Base-by-base conservation (phyloP, 1,140 invertebrate genomes). In the Pseudomyrmex pallidus region DNA sequence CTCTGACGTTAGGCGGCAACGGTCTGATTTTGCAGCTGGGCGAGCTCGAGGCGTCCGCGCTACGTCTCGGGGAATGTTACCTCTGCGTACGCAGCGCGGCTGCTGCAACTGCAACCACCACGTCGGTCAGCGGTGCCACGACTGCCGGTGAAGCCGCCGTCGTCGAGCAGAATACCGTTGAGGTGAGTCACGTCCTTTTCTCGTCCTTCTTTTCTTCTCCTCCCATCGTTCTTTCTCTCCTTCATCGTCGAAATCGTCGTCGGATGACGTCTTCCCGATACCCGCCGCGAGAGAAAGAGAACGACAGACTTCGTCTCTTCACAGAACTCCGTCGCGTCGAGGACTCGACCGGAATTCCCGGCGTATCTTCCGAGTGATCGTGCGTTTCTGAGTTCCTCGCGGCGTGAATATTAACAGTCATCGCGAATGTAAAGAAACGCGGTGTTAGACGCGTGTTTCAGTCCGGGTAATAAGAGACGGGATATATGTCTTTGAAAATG, bases 31-130 rank as follows among this genome's bases (percentile, higher is more conserved):
- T 95, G 62, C 94, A 94, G 82, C 91, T 95, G 64, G 94, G 94
- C 20, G 94, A 94, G 82, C 90, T 95, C 83, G 94, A 94, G 77
- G 92, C 93, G 82, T 94, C 94, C 74, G 91, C 93, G 46, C 92
- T 95, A 74, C 92, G 94, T 84, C 91, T 93, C 77, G 93, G 93
- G 90, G 95, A 95, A 94, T 94, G 93, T 92, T 95, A 95, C 92
- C 93, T 95, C 74, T 95, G 94, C 88, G 93, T 95, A 82, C 92
- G 94, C 87, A 92, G 91, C 90, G 89, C 92, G 88, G 91, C 91
- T 91, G 74, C 62, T 70, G 66, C 76, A 72, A 80, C 64, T 78
- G 91, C 90, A 90, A 88, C 90, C 91, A 90, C 90, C 87, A 90
- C 87, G 82, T 83, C 86, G 76, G 86, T 82, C 85, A 87, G 64